Percentiles rank a stretch among this genome's conserved stretches.
phyloP scores from a whole-genome alignment of 2,888 invertebrate species.

The Operophtera brumata region DNA sequence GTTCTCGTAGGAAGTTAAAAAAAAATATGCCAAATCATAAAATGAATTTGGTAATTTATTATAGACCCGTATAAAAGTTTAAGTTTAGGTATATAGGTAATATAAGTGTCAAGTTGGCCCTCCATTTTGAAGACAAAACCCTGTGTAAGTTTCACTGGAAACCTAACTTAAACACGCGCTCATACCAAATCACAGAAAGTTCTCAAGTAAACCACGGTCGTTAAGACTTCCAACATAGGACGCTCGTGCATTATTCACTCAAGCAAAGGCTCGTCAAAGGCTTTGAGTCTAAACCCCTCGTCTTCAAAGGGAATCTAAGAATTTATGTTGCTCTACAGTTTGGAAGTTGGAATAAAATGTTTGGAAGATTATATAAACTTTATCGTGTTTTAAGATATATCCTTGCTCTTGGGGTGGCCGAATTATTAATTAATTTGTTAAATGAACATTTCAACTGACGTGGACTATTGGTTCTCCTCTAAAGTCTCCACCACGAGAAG shows the following conservation, averaged over 20 bases:
- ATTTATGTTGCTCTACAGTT: constrained; percentile 18
- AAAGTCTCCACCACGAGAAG: too few species aligned
- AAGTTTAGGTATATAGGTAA: too few species aligned
- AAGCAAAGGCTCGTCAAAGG: constrained; percentile 23
- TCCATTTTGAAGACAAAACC: too few species aligned
- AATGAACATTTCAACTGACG: too few species aligned
- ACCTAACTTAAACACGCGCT: neutral
- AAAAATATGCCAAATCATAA: too few species aligned
- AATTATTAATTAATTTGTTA: neutral
- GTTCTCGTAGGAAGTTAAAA: too few species aligned
- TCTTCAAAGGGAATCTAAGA: constrained; percentile 29
- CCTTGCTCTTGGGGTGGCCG: neutral
- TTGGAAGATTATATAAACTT: constrained; percentile 15
- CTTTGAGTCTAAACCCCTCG: constrained; percentile 18
- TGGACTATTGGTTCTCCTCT: too few species aligned
- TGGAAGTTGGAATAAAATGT: constrained; percentile 10
- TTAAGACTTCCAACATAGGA: constrained; percentile 9
- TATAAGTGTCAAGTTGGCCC: too few species aligned
- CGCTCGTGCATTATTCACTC: constrained; percentile 22
- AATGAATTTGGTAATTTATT: too few species aligned
- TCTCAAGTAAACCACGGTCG: constrained; percentile 2
- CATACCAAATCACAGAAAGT: constrained; percentile 3
- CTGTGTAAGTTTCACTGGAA: too few species aligned
- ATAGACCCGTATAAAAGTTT: too few species aligned
- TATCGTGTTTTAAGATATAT: neutral